Percentiles rank a stretch among this genome's conserved stretches.
phyloP scores from a whole-genome alignment of 2,113 vertebrate species.

The Serinus canaria region DNA sequence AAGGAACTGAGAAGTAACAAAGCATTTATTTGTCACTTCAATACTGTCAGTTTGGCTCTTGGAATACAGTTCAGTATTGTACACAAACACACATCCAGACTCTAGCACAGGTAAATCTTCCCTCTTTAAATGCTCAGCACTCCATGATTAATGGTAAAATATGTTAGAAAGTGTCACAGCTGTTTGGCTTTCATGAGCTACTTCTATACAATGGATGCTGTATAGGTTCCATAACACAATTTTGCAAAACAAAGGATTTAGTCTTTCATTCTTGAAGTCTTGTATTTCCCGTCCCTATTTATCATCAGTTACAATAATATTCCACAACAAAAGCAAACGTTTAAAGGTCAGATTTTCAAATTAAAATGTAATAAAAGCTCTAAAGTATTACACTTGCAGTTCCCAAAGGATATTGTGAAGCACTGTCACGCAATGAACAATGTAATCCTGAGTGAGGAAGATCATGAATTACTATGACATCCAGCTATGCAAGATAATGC shows the following conservation, averaged over 20 bases:
- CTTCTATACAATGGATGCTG: background rate
- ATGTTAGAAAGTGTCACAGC: background rate
- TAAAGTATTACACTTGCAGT: background rate
- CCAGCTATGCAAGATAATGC: background rate
- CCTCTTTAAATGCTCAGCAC: background rate
- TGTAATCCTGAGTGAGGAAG: background rate
- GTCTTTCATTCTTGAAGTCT: background rate
- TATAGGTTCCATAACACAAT: background rate
- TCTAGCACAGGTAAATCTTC: background rate
- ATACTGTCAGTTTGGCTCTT: background rate
- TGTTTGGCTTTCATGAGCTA: background rate
- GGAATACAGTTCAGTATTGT: background rate
- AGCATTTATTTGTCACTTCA: background rate
- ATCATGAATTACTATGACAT: background rate
- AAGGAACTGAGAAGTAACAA: background rate
- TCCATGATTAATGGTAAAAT: background rate
- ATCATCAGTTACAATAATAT: background rate
- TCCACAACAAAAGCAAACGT: background rate
- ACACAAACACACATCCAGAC: background rate
- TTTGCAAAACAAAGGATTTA: conserved; percentile 5
- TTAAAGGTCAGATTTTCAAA: conserved; percentile 20
- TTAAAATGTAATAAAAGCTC: conserved; percentile 12
- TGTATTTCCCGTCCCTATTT: background rate
- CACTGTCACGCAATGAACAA: background rate
- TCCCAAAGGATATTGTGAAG: background rate